Evolutionary conservation across 2,888 invertebrate species (phyloP).

Genomic region (Lapara coniferarum): DNA sequence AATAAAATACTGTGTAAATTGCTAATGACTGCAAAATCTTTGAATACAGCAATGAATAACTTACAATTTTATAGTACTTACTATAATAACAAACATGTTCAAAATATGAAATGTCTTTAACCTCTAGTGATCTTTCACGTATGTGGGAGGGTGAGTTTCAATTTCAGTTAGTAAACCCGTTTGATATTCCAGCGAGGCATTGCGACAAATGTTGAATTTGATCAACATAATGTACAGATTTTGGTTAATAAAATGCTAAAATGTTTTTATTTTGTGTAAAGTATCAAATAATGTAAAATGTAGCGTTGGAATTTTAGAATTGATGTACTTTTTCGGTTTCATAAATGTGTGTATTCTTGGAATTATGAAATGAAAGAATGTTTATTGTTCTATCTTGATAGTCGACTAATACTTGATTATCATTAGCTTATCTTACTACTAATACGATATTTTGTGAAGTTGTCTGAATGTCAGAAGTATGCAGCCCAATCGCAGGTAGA

Average conservation of each 20-base stretch:
- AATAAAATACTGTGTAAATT: no score
- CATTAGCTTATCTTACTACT: no score
- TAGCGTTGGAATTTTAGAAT: not conserved
- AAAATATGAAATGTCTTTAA: slow-evolving; percentile 2
- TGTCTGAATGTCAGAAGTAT: no score
- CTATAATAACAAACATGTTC: not conserved
- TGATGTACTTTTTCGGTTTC: not conserved
- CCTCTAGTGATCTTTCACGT: slow-evolving; percentile 11
- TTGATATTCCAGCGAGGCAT: slow-evolving; percentile 20
- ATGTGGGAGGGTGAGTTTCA: slow-evolving; percentile 25
- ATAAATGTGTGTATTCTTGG: not conserved
- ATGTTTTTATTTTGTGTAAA: not conserved
- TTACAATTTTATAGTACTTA: not conserved
- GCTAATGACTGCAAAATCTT: no score
- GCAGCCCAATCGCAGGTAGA: no score
- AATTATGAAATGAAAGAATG: no score
- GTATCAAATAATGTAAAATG: not conserved
- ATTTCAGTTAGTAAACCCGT: slow-evolving; percentile 25
- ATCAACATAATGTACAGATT: not conserved
- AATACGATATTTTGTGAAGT: no score
- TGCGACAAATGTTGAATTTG: slow-evolving; percentile 4
- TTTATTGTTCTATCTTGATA: no score
- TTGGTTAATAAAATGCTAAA: slow-evolving; percentile 19
- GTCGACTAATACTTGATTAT: no score
- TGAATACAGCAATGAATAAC: no score